These are phyloP conservation scores for Paguma larvata DNA, from an alignment of 2,797 vertebrate genomes.

Conservation along the genomic window DNA sequence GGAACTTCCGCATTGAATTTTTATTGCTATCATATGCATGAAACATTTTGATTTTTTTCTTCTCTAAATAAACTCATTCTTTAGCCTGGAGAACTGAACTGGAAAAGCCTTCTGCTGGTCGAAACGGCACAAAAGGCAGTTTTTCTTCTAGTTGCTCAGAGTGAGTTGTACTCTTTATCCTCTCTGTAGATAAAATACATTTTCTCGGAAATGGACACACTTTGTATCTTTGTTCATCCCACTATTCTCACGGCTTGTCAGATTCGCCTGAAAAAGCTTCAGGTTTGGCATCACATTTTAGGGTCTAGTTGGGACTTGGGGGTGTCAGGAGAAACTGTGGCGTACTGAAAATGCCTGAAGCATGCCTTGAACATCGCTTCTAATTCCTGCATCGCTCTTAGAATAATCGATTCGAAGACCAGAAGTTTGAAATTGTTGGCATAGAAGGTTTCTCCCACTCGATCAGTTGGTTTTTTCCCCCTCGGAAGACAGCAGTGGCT, in stretches of 20 bases:
- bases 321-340: background rate
- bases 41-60: background rate
- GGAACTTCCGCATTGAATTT: constrained; percentile 38
- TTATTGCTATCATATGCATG: background rate
- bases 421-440: background rate
- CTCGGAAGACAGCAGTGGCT: background rate
- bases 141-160: constrained; percentile 33
- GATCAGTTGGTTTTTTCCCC: background rate
- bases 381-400: background rate
- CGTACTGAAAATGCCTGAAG: background rate
- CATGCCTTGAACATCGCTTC: background rate
- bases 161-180: background rate
- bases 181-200: background rate
- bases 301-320: background rate
- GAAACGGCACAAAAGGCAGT: background rate
- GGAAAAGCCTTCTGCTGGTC: background rate
- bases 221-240: background rate
- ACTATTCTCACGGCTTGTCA: background rate
- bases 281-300: background rate
- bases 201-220: background rate
- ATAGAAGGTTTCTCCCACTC: background rate
- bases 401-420: background rate
- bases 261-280: background rate
- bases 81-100: background rate
- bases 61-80: background rate